Evolutionary conservation across 2,888 invertebrate genomes (phyloP).

Genomic region (Stenotaenia linearis): DNA sequence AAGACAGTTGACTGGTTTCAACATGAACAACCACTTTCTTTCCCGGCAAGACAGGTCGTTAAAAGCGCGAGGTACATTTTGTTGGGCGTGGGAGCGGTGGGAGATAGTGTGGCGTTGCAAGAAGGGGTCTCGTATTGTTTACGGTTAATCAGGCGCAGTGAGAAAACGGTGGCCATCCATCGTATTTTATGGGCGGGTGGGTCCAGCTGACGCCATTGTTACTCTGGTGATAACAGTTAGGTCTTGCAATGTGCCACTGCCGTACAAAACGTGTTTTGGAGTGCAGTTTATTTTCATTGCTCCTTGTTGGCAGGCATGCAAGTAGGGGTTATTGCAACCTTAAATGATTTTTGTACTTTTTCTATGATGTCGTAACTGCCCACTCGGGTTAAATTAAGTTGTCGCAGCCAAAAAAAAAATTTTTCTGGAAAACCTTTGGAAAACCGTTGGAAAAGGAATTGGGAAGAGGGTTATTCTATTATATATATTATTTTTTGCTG

Average conservation of each 20-base stretch:
- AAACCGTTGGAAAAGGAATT: too few species aligned
- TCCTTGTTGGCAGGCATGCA: slow-evolving; percentile 23
- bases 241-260: not conserved
- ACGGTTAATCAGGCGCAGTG: slow-evolving; percentile 23
- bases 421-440: too few species aligned
- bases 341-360: slow-evolving; percentile 23
- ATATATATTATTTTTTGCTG: too few species aligned
- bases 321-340: slow-evolving; percentile 20
- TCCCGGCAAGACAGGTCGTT: slow-evolving; percentile 11
- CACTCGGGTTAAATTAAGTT: slow-evolving; percentile 26
- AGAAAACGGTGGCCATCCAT: slow-evolving; percentile 26
- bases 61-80: slow-evolving; percentile 7
- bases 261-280: slow-evolving; percentile 15
- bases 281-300: slow-evolving; percentile 26
- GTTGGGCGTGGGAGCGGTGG: not conserved
- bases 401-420: not conserved
- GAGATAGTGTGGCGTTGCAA: slow-evolving; percentile 9
- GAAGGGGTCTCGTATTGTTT: slow-evolving; percentile 23
- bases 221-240: slow-evolving; percentile 26
- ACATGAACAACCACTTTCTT: slow-evolving; percentile 7
- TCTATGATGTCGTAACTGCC: slow-evolving; percentile 26
- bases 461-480: not conserved
- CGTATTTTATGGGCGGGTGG: slow-evolving; percentile 18
- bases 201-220: slow-evolving; percentile 26
- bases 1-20: slow-evolving; percentile 15